A percentile compares a stretch with the other conserved stretches of the same genome.
Conservation (phyloP, 2,113 vertebrate species). For the Myxocyprinus asiaticus region DNA sequence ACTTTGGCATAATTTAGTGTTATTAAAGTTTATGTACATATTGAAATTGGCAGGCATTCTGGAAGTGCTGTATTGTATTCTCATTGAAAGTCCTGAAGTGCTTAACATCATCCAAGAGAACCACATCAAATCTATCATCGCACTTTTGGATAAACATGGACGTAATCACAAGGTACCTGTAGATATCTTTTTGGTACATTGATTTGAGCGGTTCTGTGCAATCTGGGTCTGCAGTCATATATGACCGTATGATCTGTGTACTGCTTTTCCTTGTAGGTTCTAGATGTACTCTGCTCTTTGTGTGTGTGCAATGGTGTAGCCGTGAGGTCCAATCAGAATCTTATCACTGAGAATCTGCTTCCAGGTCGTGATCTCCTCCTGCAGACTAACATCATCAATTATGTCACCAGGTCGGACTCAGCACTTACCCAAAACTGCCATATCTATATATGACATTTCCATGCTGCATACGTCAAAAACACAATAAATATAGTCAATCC, state of each 20-base stretch:
- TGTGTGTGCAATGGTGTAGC: constrained; percentile 94
- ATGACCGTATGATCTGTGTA: background rate
- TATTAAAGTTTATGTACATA: background rate
- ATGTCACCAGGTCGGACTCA: constrained; percentile 82
- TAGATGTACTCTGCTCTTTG: constrained; percentile 91
- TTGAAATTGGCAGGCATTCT: constrained; percentile 81
- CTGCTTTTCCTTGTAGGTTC: constrained; percentile 71
- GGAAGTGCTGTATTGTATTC: constrained; percentile 92
- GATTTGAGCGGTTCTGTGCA: background rate
- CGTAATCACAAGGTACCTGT: constrained; percentile 88
- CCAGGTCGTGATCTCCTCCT: constrained; percentile 88
- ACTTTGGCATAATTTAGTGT: background rate
- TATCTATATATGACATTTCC: too few relatives aligned
- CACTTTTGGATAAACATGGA: constrained; percentile 91
- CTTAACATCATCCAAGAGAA: constrained; percentile 94
- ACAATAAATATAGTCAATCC: background rate
- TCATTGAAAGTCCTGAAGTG: constrained; percentile 93
- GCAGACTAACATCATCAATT: constrained; percentile 89
- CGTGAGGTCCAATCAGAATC: constrained; percentile 92
- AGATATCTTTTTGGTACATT: background rate
- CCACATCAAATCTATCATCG: constrained; percentile 95
- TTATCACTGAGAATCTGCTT: constrained; percentile 93
- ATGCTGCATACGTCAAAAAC: background rate
- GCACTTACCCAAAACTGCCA: too few relatives aligned
- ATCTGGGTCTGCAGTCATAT: background rate